Conservation (phyloP, 2,888 invertebrate species). For the Brenthis daphne region DNA sequence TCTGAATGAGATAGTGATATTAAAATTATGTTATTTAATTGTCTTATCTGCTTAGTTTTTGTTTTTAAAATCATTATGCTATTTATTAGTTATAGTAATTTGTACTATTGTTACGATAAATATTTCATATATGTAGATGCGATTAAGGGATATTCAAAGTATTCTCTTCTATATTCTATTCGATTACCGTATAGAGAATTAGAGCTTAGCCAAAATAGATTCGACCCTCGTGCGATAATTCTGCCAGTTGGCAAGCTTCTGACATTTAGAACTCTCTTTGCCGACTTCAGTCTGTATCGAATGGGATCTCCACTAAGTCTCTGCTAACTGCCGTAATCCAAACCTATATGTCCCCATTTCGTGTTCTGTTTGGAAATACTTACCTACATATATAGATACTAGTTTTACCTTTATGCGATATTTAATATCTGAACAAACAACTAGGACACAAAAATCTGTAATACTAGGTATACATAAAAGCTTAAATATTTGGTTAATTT, state of each 20-base stretch:
- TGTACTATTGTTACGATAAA: not conserved
- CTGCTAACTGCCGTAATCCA: slow-evolving; percentile 62
- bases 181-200: slow-evolving; percentile 24
- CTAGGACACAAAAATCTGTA: not conserved
- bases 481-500: too few species aligned
- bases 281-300: slow-evolving; percentile 51
- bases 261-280: slow-evolving; percentile 58
- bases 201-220: slow-evolving; percentile 47
- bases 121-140: not conserved
- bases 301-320: slow-evolving; percentile 52
- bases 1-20: too few species aligned
- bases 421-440: slow-evolving; percentile 21
- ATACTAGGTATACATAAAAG: too few species aligned
- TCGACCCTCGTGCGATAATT: slow-evolving; percentile 49
- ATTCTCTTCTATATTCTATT: slow-evolving; percentile 18
- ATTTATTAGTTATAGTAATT: not conserved
- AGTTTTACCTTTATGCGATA: slow-evolving; percentile 3
- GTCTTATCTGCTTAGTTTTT: not conserved
- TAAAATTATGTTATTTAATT: not conserved
- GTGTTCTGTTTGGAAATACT: slow-evolving; percentile 45
- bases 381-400: slow-evolving; percentile 12
- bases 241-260: slow-evolving; percentile 58
- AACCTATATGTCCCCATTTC: slow-evolving; percentile 45
- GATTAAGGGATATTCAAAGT: slow-evolving; percentile 14
- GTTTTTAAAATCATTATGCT: slow-evolving; percentile 5